Evolutionary conservation across 2,797 vertebrate genomes (phyloP), one percentile per base, ranked within the genome.

Genomic region (Fistularia tabacaria): DNA sequence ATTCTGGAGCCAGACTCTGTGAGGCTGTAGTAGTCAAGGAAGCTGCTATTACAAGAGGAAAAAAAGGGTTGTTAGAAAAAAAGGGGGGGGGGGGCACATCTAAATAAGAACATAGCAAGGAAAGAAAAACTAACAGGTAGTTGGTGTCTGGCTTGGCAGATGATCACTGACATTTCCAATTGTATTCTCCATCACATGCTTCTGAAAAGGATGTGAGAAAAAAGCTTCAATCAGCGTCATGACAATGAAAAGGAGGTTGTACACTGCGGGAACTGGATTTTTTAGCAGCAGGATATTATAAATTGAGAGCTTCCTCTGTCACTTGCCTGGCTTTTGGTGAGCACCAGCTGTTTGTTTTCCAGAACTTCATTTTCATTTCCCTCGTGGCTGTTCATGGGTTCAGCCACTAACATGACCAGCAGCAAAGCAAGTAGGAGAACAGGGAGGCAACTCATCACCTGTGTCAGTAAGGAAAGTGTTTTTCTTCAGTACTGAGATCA

Each of bases 321-420:
- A 53, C 83, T 75, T 4, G 59, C 85, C 77, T 78, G 79, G 37
- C 12, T 71, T 39, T 59, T 38, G 39, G 10, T 40, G 54, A 76
- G 42, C 49, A 69, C 69, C 0, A 45, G 14, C 46, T 72, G 72
- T 6, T 48, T 4, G 25, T 62, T 51, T 61, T 80, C 71, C 51
- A 83, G 47, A 39, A 86, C 65, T 63, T 88, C 81, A 63, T 81
- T 86, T 51, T 72, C 71, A 54, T 73, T 61, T 49, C 66, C 70
- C 59, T 69, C 69, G 0, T 59, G 52, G 59, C 69, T 69, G 48
- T 46, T 73, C 62, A 79, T 50, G 36, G 57, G 49, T 50, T 85
- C 77, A 2, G 68, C 62, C 46, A 14, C 52, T 2, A 62, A 59
- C 43, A 51, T n/a, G 41, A 50, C 58, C 55, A 83, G 66, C 71